Evolutionary conservation across 2,888 invertebrate genomes (phyloP).

Genomic region (Hirtodrosophila confusa): DNA sequence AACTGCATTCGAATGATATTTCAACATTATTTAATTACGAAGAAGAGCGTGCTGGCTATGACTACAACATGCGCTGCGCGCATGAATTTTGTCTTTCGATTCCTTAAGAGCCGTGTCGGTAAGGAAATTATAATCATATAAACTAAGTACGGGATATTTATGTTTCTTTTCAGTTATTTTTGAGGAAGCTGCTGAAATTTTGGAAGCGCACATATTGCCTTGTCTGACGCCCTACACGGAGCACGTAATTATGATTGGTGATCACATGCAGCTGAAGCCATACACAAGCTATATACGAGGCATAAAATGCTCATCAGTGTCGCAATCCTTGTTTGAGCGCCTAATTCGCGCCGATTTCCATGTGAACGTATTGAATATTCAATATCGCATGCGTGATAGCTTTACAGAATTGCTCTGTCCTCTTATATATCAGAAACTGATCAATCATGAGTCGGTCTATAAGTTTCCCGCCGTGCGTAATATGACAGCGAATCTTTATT

Average conservation of each 20-base stretch:
- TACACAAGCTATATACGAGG: slow-evolving; percentile 83
- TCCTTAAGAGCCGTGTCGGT: slow-evolving; percentile 87
- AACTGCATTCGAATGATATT: slow-evolving; percentile 86
- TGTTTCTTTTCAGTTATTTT: slow-evolving; percentile 87
- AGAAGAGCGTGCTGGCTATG: slow-evolving; percentile 88
- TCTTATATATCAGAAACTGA: slow-evolving; percentile 87
- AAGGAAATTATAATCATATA: slow-evolving; percentile 37
- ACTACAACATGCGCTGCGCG: slow-evolving; percentile 91
- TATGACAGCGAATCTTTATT: slow-evolving; percentile 87
- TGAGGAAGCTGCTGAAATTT: slow-evolving; percentile 94
- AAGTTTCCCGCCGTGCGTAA: slow-evolving; percentile 87
- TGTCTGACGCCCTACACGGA: slow-evolving; percentile 89
- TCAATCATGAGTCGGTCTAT: slow-evolving; percentile 85
- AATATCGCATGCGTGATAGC: slow-evolving; percentile 90
- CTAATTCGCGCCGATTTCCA: slow-evolving; percentile 89
- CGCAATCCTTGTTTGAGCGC: slow-evolving; percentile 91
- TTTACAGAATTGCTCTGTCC: slow-evolving; percentile 87
- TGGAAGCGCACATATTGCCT: slow-evolving; percentile 92
- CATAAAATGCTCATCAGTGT: slow-evolving; percentile 81
- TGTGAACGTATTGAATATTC: slow-evolving; percentile 86
- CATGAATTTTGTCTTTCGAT: slow-evolving; percentile 86
- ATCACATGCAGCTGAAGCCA: slow-evolving; percentile 92
- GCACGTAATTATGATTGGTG: slow-evolving; percentile 94
- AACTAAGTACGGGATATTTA: too few species aligned
- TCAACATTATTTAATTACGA: slow-evolving; percentile 86